Conservation (phyloP, 2,113 vertebrate species). For the Brienomyrus brachyistius region DNA sequence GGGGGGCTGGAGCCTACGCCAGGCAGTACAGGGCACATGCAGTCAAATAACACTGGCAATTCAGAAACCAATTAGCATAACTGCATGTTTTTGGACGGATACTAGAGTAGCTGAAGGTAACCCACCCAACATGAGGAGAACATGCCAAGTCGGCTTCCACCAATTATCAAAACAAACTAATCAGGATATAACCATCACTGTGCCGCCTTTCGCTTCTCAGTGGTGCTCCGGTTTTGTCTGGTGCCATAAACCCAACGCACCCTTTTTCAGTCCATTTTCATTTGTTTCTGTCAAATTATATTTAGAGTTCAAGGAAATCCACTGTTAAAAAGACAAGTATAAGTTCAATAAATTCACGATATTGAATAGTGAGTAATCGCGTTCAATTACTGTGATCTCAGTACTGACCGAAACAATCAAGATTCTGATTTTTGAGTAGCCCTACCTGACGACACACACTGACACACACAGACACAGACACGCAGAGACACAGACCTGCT, state of each 20-base stretch:
- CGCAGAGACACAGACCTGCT: constrained; percentile 61
- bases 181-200: background rate
- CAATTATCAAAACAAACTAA: background rate
- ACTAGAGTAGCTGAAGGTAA: background rate
- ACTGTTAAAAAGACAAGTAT: background rate
- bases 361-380: background rate
- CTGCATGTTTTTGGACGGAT: background rate
- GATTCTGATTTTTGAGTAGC: background rate
- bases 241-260: no score
- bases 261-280: no score
- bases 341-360: background rate
- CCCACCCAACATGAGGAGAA: background rate
- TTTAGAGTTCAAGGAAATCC: no score
- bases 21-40: background rate
- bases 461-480: constrained; percentile 58
- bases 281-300: background rate
- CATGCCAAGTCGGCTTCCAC: background rate
- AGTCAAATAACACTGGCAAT: background rate
- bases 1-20: background rate
- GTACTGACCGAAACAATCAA: background rate
- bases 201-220: background rate
- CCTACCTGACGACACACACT: background rate
- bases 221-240: no score
- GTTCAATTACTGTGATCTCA: background rate
- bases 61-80: background rate